Conservation (phyloP, 2,797 vertebrate genomes). For the Pseudomugil tenellus region DNA sequence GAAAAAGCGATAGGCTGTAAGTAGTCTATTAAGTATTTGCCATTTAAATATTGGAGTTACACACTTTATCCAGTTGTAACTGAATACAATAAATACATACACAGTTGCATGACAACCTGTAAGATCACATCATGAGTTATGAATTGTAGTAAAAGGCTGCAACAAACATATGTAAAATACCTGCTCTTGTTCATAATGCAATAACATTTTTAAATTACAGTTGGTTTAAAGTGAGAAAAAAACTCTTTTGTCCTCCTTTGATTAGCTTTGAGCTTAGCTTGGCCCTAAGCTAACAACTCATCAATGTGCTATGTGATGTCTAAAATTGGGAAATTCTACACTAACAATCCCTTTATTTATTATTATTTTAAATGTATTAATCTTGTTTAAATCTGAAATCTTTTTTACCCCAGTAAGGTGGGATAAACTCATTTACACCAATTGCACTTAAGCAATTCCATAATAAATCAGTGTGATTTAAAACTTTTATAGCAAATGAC, state of each 20-base stretch:
- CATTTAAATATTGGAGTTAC: not conserved
- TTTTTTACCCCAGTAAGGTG: not conserved
- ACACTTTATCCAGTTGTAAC: no score
- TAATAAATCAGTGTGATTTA: not conserved
- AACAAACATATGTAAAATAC: not conserved
- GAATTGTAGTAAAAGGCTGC: not conserved
- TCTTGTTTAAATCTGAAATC: not conserved
- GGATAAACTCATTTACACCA: not conserved
- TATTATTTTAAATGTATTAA: no score
- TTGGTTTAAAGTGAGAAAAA: not conserved
- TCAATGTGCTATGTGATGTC: not conserved
- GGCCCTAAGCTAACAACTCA: not conserved
- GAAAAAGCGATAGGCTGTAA: not conserved
- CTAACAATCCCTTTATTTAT: no score
- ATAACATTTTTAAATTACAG: not conserved
- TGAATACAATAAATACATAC: not conserved
- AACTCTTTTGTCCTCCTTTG: not conserved
- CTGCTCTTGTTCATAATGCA: not conserved
- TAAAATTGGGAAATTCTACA: slow-evolving; percentile 11
- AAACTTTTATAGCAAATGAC: not conserved
- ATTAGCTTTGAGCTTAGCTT: not conserved
- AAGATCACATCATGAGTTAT: no score
- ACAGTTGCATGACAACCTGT: not conserved
- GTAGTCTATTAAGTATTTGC: not conserved
- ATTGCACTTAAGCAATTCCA: not conserved